Evolutionary conservation across 2,113 vertebrate species (phyloP), one percentile per base, ranked within the genome.

Genomic region (Labeo catla): DNA sequence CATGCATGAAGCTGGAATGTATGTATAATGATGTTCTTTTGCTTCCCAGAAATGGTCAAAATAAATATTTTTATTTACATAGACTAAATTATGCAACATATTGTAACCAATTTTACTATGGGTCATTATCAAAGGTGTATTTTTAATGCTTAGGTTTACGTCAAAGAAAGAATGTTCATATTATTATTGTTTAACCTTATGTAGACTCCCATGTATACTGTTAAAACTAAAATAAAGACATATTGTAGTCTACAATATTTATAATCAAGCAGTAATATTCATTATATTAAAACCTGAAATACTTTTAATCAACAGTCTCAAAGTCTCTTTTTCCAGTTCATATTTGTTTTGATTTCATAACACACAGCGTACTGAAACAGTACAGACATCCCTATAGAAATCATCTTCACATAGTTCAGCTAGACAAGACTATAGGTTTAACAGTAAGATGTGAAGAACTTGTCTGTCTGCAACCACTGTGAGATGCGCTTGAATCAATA

Each of bases 401-500:
- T 65, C 78, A 82, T 82, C 16, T 52, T 70, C 23, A 13, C 80
- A n/a, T 36, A 21, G 47, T 50, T 52, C 28, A 82, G 61, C 61
- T 23, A 65, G 59, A 57, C 61, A 59, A 59, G 13, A 68, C 19
- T n/a, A 66, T 61, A 68, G 81, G 28, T 49, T n/a, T 45, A 21
- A 63, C 63, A 79, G 36, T 4, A 57, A 73, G 45, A 52, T 70
- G 47, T 76, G 45, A 84, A 80, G 81, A 70, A 70, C 52, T 59
- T 57, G 66, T 76, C 82, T 63, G 85, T 82, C 85, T 82, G 88
- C 54, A 77, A 49, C 23, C 11, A 39, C 8, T 61, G 70, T 80
- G 84, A 86, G 87, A 88, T 79, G 36, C 83, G 63, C 65, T 39
- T 79, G 21, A 82, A 84, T 89, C 82, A 87, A 87, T 76, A 85